Evolutionary conservation across 2,113 vertebrate species (phyloP).

Genomic region (Psephotus haematonotus): DNA sequence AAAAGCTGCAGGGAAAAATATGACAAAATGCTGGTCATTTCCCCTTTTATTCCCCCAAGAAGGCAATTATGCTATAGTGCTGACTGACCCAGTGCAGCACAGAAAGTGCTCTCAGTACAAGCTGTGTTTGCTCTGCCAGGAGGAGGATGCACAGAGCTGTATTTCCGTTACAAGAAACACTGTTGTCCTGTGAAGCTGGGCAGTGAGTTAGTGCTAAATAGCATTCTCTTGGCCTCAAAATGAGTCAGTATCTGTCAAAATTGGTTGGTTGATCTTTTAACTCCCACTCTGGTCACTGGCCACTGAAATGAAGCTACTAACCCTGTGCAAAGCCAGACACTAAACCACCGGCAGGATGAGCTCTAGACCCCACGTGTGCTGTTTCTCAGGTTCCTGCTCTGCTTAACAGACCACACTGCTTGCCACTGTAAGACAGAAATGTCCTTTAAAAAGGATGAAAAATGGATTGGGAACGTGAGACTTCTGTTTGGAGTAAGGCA

Average conservation of each 20-base stretch:
- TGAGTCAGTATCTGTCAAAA: not conserved
- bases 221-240: not conserved
- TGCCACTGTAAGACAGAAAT: not conserved
- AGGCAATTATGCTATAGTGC: not conserved
- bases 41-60: not conserved
- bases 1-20: not conserved
- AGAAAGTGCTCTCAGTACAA: not conserved
- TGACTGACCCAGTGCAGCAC: not conserved
- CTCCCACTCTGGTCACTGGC: not conserved
- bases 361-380: not conserved
- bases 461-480: not conserved
- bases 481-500: constrained; percentile 7
- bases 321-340: not conserved
- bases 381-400: not conserved
- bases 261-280: not conserved
- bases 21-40: not conserved
- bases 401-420: not conserved
- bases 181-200: not conserved
- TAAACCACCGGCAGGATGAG: not conserved
- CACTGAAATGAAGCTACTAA: not conserved
- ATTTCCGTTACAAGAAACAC: not conserved
- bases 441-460: not conserved
- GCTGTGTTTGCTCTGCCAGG: not conserved
- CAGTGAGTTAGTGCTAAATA: not conserved
- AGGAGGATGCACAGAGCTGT: not conserved